Base-by-base conservation (phyloP, 2,113 vertebrate species). In the Oryzias melastigma region DNA sequence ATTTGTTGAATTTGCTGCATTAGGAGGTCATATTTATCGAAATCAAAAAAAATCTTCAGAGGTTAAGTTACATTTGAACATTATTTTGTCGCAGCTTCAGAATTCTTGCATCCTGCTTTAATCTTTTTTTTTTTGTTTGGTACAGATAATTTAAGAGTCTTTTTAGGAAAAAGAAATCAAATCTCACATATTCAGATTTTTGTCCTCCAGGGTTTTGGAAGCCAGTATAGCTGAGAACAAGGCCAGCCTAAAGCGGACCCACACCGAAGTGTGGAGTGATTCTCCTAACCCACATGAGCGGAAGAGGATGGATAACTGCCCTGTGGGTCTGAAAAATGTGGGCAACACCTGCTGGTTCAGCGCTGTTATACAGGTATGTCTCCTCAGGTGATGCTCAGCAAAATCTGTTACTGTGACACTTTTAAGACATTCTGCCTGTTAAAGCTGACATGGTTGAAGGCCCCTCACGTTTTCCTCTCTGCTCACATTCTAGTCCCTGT, bases 311-410 rank as follows among this genome's bases (percentile, higher is more conserved):
- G 96, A 96, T 65, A 95, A 84, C 87, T 95, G 93, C 68, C 96
- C 96, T 0, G 96, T 99, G 22, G 97, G 97, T 4, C 88, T 99
- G 74, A 99, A 99, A 91, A 99, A 99, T 64, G 97, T 99, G 56
- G 97, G 97, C 77, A 99, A 98, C 78, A 99, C 97, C 0, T 99
- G 97, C 87, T 99, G 97, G 97, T 99, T 99, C 90, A 99, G 97
- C 78, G 97, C 97, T 35, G 97, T 99, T 71, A 98, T 99, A 85
- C 97, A 99, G 95, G 97, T 99, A 87, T 86, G 45, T 14, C 5
- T 48, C n/a, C 16, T 51, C 51, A 49, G 42, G 4, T 5, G 17
- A 27, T 27, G 25, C 25, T 27, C 25, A 3, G 44, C 18, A 17
- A 4, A 18, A 3, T n/a, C 17, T 45, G 43, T 45, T 14, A n/a